phyloP scores from a whole-genome alignment of 2,113 vertebrate genomes.

The Thamnophis sirtalis region DNA sequence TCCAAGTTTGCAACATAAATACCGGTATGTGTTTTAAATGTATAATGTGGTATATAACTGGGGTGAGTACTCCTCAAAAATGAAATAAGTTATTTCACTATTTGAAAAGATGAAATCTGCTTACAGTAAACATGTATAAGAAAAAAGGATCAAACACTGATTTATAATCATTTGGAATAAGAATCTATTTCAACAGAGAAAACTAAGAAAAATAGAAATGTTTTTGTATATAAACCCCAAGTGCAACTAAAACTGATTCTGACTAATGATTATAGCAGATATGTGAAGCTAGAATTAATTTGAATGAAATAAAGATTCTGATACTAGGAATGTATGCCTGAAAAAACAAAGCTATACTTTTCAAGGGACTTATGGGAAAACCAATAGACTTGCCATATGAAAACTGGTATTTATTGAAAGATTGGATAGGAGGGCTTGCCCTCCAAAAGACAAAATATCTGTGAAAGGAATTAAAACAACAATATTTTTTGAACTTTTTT shows the following conservation, averaged over 20 bases:
- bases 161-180: not conserved
- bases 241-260: not conserved
- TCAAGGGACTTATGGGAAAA: not conserved
- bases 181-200: not conserved
- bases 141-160: not conserved
- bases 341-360: not conserved
- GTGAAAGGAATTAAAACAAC: not conserved
- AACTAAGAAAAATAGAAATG: not conserved
- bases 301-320: not conserved
- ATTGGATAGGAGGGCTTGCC: not conserved
- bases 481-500: not conserved
- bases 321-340: not conserved
- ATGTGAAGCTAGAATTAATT: not conserved
- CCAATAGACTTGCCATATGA: not conserved
- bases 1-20: not conserved
- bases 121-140: not conserved
- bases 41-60: not conserved
- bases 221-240: not conserved
- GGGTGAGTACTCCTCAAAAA: not conserved
- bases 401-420: not conserved
- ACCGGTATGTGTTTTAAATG: not conserved
- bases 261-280: not conserved
- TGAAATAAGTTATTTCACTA: not conserved
- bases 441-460: not conserved
- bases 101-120: not conserved